These are phyloP conservation scores for Aldabrachelys gigantea DNA, from an alignment of 2,113 vertebrate genomes.

Conservation along the genomic window DNA sequence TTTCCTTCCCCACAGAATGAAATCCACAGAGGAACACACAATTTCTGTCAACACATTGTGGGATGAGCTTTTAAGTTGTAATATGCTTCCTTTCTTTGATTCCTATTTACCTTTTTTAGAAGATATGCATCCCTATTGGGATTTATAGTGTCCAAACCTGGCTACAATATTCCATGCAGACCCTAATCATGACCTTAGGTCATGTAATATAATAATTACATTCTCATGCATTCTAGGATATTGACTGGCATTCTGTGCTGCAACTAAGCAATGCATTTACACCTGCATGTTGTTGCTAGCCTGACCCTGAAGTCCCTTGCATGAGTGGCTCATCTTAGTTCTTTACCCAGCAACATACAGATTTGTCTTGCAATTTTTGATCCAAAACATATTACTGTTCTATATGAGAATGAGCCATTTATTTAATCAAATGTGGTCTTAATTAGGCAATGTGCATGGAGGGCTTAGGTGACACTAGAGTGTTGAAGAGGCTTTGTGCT, in stretches of 20 bases:
- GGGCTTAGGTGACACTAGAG: not conserved
- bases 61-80: not conserved
- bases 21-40: not conserved
- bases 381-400: not conserved
- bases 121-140: not conserved
- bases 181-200: not conserved
- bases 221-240: not conserved
- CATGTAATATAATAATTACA: not conserved
- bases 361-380: not conserved
- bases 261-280: not conserved
- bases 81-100: not conserved
- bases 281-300: not conserved
- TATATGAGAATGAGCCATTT: not conserved
- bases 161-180: not conserved
- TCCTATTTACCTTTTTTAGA: not conserved
- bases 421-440: not conserved
- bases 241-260: not conserved
- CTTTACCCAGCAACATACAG: not conserved
- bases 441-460: not conserved
- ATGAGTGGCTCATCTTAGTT: not conserved
- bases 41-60: not conserved
- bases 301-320: not conserved
- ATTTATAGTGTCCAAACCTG: not conserved
- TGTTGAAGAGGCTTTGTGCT: not conserved
- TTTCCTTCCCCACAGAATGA: not conserved